These are phyloP conservation scores for Eurytoma californica DNA, from an alignment of 2,888 invertebrate species.

Conservation along the genomic window DNA sequence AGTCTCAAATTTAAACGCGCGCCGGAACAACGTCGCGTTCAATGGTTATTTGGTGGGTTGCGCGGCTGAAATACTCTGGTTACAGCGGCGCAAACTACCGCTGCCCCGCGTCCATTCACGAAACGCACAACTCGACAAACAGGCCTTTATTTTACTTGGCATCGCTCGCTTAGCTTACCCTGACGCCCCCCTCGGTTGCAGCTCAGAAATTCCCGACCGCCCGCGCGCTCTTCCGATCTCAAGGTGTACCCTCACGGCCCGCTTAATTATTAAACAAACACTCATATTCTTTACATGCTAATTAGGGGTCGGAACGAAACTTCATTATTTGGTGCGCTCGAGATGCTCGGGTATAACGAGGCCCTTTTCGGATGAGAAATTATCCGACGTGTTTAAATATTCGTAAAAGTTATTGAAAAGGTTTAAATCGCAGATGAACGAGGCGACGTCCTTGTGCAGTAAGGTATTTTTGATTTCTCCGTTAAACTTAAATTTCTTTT, in stretches of 20 bases:
- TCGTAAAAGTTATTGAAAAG: too few relatives aligned
- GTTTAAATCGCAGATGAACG: not conserved
- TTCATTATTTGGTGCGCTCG: not conserved
- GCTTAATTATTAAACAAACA: constrained; percentile 52
- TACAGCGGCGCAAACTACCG: constrained; percentile 48
- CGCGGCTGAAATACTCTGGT: constrained; percentile 52
- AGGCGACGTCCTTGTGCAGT: too few relatives aligned
- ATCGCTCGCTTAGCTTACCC: constrained; percentile 9
- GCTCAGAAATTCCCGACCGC: constrained; percentile 29
- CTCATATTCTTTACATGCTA: constrained; percentile 19
- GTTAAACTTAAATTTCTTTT: too few relatives aligned
- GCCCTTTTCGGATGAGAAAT: not conserved
- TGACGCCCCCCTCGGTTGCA: not conserved
- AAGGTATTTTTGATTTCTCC: too few relatives aligned
- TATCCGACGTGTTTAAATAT: not conserved
- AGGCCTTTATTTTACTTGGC: constrained; percentile 56
- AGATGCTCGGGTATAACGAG: not conserved
- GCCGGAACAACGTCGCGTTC: constrained; percentile 36
- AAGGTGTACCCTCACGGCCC: not conserved
- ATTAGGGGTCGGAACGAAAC: not conserved
- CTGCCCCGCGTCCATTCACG: constrained; percentile 33
- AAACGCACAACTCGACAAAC: constrained; percentile 51
- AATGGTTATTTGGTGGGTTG: constrained; percentile 27
- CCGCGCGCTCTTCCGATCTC: constrained; percentile 24
- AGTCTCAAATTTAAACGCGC: constrained; percentile 32